These are phyloP conservation scores for Sinocyclocheilus anshuiensis DNA, from an alignment of 2,113 vertebrate species.

Conservation along the genomic window DNA sequence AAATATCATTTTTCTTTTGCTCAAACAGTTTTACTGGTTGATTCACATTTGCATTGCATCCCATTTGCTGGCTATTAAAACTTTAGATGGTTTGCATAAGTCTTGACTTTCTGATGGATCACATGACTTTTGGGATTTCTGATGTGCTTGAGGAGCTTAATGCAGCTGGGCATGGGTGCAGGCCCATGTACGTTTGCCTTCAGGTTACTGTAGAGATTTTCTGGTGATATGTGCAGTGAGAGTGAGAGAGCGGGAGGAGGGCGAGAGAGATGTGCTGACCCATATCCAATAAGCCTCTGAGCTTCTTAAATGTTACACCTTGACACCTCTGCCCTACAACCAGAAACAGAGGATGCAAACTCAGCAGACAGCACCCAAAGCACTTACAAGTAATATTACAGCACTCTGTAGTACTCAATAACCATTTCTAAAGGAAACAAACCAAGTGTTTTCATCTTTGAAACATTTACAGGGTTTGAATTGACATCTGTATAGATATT, in stretches of 20 bases:
- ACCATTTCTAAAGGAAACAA: neutral
- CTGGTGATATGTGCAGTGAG: neutral
- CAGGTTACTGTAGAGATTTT: neutral
- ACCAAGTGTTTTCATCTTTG: neutral
- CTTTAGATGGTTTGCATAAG: neutral
- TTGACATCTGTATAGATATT: neutral
- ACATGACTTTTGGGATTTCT: neutral
- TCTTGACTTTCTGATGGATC: slow-evolving; percentile 15
- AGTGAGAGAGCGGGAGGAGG: slow-evolving; percentile 9
- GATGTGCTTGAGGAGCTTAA: slow-evolving; percentile 9
- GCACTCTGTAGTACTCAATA: neutral
- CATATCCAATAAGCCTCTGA: slow-evolving; percentile 84
- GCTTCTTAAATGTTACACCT: slow-evolving; percentile 79
- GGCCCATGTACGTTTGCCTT: neutral
- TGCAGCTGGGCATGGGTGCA: neutral
- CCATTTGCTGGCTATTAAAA: neutral
- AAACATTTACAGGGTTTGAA: neutral
- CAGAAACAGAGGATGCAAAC: slow-evolving; percentile 68
- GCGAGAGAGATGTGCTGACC: slow-evolving; percentile 66
- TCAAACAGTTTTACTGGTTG: neutral
- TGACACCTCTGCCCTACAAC: slow-evolving; percentile 65
- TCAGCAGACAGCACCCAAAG: slow-evolving; percentile 57
- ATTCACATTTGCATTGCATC: neutral
- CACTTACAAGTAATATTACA: neutral
- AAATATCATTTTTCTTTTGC: neutral